Conservation (phyloP, 1,140 invertebrate genomes). For the Leptestheria dahalacensis region DNA sequence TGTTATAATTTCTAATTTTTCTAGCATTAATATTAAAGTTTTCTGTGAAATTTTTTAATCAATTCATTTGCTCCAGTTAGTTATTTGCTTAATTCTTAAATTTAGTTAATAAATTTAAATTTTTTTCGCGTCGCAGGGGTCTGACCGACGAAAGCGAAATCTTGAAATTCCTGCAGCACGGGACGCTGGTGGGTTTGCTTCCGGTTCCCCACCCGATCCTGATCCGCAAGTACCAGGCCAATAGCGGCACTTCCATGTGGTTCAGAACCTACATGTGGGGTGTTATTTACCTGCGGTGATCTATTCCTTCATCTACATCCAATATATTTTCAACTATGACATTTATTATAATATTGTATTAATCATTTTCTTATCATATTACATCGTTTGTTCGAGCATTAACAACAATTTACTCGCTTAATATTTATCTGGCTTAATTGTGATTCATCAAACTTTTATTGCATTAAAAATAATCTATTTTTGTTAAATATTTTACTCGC, state of each 20-base stretch:
- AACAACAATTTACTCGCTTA: no score
- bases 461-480: no score
- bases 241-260: constrained; percentile 95
- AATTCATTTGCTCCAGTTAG: no score
- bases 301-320: no score
- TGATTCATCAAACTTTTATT: no score
- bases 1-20: constrained; percentile 5
- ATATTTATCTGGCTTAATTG: no score
- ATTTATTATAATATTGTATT: constrained; percentile 10
- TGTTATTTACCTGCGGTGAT: constrained; percentile 86
- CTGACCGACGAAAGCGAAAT: constrained; percentile 98
- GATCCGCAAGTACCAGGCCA: constrained; percentile 97
- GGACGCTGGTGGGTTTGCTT: constrained; percentile 89
- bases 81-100: no score
- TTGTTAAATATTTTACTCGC: constrained; percentile 29
- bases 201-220: constrained; percentile 98
- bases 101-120: no score
- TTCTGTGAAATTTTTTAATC: no score
- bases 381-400: neutral
- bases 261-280: constrained; percentile 99
- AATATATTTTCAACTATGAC: constrained; percentile 1
- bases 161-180: constrained; percentile 95
- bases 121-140: constrained; percentile 47
- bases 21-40: neutral
- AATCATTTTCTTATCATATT: neutral